Evolutionary conservation across 1,140 invertebrate genomes (phyloP).

Genomic region (Penaeus japonicus): DNA sequence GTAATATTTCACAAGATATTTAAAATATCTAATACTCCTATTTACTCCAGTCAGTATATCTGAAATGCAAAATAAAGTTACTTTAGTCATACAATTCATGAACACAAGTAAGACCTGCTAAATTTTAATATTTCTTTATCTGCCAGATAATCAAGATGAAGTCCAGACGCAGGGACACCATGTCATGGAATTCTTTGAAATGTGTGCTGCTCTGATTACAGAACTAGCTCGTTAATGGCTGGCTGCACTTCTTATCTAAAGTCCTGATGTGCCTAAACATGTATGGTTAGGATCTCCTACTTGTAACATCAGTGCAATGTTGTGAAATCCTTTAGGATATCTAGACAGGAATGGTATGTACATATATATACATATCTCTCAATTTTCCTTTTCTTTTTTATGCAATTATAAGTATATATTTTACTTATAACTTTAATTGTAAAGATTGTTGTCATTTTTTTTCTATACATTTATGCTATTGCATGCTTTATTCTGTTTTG

Average conservation of each 20-base stretch:
- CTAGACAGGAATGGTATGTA: not conserved
- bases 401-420: not conserved
- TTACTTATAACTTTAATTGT: too few species aligned
- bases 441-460: too few species aligned
- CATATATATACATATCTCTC: conserved; percentile 1
- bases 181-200: conserved; percentile 99
- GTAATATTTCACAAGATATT: too few species aligned
- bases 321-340: not conserved
- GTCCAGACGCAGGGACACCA: conserved; percentile 74
- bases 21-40: too few species aligned
- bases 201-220: conserved; percentile 98
- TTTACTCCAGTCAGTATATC: too few species aligned
- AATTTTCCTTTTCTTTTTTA: not conserved
- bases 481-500: too few species aligned
- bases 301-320: not conserved
- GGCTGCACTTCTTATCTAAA: not conserved
- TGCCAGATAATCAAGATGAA: conserved; percentile 19
- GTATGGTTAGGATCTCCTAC: not conserved
- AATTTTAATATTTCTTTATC: not conserved
- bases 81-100: too few species aligned
- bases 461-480: too few species aligned
- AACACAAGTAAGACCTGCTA: not conserved
- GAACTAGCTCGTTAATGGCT: conserved; percentile 85
- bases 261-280: not conserved
- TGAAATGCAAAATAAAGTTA: too few species aligned